These are phyloP conservation scores for Uropetala carovei DNA, from an alignment of 2,888 invertebrate species.

Conservation along the genomic window DNA sequence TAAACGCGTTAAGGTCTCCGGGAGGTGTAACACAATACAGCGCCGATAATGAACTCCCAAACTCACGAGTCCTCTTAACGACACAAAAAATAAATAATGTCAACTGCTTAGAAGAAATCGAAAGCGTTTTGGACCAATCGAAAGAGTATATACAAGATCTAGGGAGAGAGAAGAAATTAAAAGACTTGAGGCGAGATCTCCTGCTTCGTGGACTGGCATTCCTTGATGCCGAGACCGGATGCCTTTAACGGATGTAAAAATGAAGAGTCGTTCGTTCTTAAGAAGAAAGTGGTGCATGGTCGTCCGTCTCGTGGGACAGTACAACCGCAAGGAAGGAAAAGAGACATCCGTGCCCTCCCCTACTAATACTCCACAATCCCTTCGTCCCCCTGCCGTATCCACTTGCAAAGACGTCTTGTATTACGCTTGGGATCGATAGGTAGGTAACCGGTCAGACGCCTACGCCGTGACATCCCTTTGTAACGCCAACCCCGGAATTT, in stretches of 20 bases:
- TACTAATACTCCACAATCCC: not conserved
- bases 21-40: too few species aligned
- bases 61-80: too few species aligned
- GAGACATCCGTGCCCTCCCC: not conserved
- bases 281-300: not conserved
- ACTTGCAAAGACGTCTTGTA: constrained; percentile 27
- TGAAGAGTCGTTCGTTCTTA: not conserved
- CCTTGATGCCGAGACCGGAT: not conserved
- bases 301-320: not conserved
- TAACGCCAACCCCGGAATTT: not conserved
- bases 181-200: not conserved
- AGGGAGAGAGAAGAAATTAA: too few species aligned
- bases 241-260: not conserved
- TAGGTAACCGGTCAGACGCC: constrained; percentile 30
- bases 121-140: too few species aligned
- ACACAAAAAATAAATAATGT: too few species aligned
- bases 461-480: constrained; percentile 25
- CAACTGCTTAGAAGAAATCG: too few species aligned
- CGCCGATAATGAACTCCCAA: too few species aligned
- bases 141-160: too few species aligned
- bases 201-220: not conserved
- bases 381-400: constrained; percentile 13
- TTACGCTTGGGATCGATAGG: constrained; percentile 35
- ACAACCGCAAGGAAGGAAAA: not conserved
- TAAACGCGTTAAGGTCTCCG: too few species aligned